A percentile compares a stretch with the other conserved stretches of the same genome.
These are phyloP conservation scores for Chrysaora quinquecirrha DNA, from an alignment of 30 jellyfish, hydroid and myxozoan species.

Conservation along the genomic window DNA sequence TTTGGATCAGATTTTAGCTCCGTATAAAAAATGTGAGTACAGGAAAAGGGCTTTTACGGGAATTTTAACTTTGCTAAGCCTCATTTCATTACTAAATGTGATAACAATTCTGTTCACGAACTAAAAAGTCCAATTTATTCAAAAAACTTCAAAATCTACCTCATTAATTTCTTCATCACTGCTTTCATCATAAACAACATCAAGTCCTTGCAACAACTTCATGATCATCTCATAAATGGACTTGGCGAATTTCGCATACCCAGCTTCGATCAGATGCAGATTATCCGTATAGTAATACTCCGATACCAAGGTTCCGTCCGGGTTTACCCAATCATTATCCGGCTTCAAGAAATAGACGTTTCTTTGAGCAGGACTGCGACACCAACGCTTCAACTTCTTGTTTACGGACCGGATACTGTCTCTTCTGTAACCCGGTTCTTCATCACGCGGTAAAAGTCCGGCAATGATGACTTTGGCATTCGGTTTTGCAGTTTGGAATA, in stretches of 20 bases:
- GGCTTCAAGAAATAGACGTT: conserved; percentile 91
- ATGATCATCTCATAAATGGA: conserved; percentile 73
- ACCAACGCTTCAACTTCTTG: conserved; percentile 76
- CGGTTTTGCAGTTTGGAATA: conserved; percentile 94
- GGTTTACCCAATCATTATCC: conserved; percentile 87
- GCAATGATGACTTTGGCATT: conserved; percentile 88
- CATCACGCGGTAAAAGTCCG: conserved; percentile 94
- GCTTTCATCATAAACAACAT: conserved; percentile 63
- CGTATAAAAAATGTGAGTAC: too few species aligned
- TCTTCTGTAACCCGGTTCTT: conserved; percentile 75
- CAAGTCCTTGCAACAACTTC: conserved; percentile 79
- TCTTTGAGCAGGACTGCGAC: conserved; percentile 82
- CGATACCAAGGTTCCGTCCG: conserved; percentile 75
- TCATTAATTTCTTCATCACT: conserved; percentile 78
- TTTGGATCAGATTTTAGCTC: too few species aligned
- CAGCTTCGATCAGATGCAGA: conserved; percentile 87
- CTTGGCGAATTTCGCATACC: conserved; percentile 85
- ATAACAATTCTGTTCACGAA: not conserved
- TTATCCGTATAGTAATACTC: conserved; percentile 76
- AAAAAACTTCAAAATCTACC: conserved; percentile 10
- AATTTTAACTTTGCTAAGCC: too few species aligned
- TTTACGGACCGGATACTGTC: conserved; percentile 75
- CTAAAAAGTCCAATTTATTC: not conserved
- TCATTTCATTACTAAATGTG: too few species aligned
- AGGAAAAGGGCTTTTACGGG: too few species aligned